A percentile compares a stretch with the other conserved stretches of the same genome.
Conservation (phyloP, 2,797 vertebrate genomes). For the Amphiprion clarkii region DNA sequence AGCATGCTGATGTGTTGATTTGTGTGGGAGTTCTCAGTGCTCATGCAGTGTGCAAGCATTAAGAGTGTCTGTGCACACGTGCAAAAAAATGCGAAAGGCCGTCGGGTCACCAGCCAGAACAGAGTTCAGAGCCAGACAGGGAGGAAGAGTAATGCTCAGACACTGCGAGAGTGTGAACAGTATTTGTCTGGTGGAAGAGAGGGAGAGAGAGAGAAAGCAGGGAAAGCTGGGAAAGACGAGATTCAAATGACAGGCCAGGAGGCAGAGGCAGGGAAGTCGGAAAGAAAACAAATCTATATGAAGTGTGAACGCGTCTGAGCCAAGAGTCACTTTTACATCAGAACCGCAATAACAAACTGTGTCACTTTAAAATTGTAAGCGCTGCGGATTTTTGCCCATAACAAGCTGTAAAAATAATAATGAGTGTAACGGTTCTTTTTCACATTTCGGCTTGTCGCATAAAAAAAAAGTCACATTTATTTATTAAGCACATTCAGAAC, state of each 20-base stretch:
- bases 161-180: conserved; percentile 39
- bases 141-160: conserved; percentile 50
- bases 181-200: conserved; percentile 43
- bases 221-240: conserved; percentile 16
- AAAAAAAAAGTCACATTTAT: too few species aligned
- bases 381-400: too few species aligned
- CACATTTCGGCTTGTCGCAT: too few species aligned
- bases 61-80: conserved; percentile 48
- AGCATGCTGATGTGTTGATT: conserved; percentile 50
- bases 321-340: background rate
- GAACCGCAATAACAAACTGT: background rate
- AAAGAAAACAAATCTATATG: conserved; percentile 12
- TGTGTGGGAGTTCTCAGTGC: conserved; percentile 45
- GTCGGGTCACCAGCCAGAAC: conserved; percentile 47
- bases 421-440: too few species aligned
- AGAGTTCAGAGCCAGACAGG: conserved; percentile 41
- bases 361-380: background rate
- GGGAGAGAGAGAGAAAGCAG: too few species aligned
- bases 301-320: conserved; percentile 1
- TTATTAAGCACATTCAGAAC: too few species aligned
- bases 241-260: conserved; percentile 42
- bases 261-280: conserved; percentile 12
- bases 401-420: too few species aligned
- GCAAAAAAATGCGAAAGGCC: conserved; percentile 38
- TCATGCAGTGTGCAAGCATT: conserved; percentile 36